Evolutionary conservation across 2,113 vertebrate genomes (phyloP), one percentile per base, ranked within the genome.

Genomic region (Furnarius figulus): DNA sequence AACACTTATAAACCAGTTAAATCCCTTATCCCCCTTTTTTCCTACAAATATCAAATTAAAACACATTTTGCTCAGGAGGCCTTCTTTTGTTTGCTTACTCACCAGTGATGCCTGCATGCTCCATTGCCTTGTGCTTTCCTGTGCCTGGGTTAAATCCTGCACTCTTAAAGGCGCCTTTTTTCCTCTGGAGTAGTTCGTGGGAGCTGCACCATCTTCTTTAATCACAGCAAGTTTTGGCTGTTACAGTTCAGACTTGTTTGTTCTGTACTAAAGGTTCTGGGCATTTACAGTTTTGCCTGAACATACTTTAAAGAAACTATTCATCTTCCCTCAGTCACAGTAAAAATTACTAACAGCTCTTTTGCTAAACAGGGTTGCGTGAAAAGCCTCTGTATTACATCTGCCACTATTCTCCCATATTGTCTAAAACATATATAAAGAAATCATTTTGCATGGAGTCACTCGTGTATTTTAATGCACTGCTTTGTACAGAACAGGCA

Each of bases 21-120:
- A 84, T 86, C 72, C 44, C 20, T 87, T 79, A 81, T 59, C 44
- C 53, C 19, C 3, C 4, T 35, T 92, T 95, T 95, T 81, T 70
- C 49, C 70, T 79, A 24, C 44, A 89, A 93, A 87, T 85, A 89
- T 78, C 70, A 95, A 92, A 84, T 85, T 85, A 94, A 95, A 97
- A 44, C 66, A 81, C 31, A 31, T 91, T 96, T 94, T 92, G 47
- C 87, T 94, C 82, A 71, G 35, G 83, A 83, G 68, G 25, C 50
- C 50, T 49, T 40, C 49, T 91, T 91, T 89, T 89, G 58, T 91
- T 93, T 82, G 12, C 49, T 63, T 65, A 9, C 61, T 81, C 47
- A 76, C 28, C 37, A 87, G 40, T 8, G 3, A 72, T 11, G 28
- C 37, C 68, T 85, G 49, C 25, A 66, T 58, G 58, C 70, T 91